Evolutionary conservation across 2,888 invertebrate genomes (phyloP).

Genomic region (Drosophila mimetica): DNA sequence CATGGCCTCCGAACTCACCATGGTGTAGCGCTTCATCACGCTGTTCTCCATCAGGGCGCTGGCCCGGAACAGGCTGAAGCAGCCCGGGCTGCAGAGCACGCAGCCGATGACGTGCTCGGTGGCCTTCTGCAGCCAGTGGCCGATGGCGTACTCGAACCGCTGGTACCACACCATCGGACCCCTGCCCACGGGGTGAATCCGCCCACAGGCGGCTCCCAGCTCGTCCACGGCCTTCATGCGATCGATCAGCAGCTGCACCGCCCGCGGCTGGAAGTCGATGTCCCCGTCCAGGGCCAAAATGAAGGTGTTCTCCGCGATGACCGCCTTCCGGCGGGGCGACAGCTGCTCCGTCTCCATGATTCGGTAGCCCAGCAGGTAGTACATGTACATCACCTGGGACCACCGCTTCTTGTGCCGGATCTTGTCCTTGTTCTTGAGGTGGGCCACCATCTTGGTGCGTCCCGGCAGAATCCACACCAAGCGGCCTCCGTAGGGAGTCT

Average conservation of each 20-base stretch:
- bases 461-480: constrained; percentile 94
- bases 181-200: constrained; percentile 94
- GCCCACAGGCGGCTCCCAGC: constrained; percentile 94
- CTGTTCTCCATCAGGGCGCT: constrained; percentile 95
- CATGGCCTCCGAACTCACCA: constrained; percentile 90
- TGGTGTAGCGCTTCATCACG: constrained; percentile 95
- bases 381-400: constrained; percentile 98
- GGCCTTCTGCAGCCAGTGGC: constrained; percentile 96
- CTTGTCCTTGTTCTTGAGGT: constrained; percentile 94
- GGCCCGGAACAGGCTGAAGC: constrained; percentile 95
- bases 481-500: constrained; percentile 94
- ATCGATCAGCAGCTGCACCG: constrained; percentile 91
- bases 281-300: constrained; percentile 94
- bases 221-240: constrained; percentile 93
- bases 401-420: constrained; percentile 96
- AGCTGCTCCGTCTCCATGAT: constrained; percentile 88
- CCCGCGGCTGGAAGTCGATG: constrained; percentile 93
- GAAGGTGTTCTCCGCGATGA: constrained; percentile 92
- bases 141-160: constrained; percentile 95
- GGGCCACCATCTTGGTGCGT: constrained; percentile 92
- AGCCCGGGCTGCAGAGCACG: constrained; percentile 96
- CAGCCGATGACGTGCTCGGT: constrained; percentile 96
- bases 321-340: constrained; percentile 85
- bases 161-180: constrained; percentile 94
- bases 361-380: constrained; percentile 93